Percentiles rank a stretch among this genome's conserved stretches.
phyloP scores from a whole-genome alignment of 2,888 invertebrate species.

The Hirtodrosophila confusa region DNA sequence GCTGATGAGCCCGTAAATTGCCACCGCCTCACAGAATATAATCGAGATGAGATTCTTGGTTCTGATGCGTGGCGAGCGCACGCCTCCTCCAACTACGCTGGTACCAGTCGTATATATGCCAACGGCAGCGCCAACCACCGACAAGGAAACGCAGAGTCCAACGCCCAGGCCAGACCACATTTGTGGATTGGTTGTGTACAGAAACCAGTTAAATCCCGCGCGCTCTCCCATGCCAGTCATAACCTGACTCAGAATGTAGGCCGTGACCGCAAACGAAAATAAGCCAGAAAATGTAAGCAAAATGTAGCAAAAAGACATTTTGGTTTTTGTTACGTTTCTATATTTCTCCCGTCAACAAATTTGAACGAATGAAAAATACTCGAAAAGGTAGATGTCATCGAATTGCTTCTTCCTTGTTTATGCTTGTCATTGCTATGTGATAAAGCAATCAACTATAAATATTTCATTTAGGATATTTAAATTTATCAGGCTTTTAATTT shows the following conservation, averaged over 20 bases:
- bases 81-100: slow-evolving; percentile 98
- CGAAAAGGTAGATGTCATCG: neutral
- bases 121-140: slow-evolving; percentile 98
- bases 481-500: too few relatives aligned
- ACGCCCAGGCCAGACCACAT: slow-evolving; percentile 98
- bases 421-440: too few relatives aligned
- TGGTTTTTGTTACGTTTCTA: neutral
- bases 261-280: slow-evolving; percentile 84
- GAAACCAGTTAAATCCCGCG: slow-evolving; percentile 95
- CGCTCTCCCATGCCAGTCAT: slow-evolving; percentile 93
- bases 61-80: slow-evolving; percentile 98
- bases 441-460: too few relatives aligned
- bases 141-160: slow-evolving; percentile 96
- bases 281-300: slow-evolving; percentile 82
- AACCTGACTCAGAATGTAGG: slow-evolving; percentile 85
- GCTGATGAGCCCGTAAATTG: slow-evolving; percentile 99
- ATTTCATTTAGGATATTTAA: too few relatives aligned
- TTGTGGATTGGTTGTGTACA: slow-evolving; percentile 94
- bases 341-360: neutral
- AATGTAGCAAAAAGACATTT: slow-evolving; percentile 25
- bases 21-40: slow-evolving; percentile 99
- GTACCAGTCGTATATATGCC: slow-evolving; percentile 98
- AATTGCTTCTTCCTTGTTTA: neutral
- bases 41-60: slow-evolving; percentile 99
- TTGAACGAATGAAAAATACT: neutral